Evolutionary conservation across 2,888 invertebrate genomes (phyloP), one percentile per base, ranked within the genome.

Genomic region (Taenaris catops): DNA sequence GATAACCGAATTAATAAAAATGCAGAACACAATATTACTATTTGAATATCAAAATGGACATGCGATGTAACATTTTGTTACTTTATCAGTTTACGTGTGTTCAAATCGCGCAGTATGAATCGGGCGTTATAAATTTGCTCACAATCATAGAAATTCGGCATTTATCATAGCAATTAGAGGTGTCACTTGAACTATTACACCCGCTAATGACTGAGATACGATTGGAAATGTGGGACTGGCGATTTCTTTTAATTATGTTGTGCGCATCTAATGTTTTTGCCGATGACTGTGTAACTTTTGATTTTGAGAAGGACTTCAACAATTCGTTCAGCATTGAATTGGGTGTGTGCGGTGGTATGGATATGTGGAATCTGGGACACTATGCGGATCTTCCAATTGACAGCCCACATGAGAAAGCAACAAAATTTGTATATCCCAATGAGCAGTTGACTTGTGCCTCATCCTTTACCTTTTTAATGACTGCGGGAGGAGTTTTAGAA

Each of bases 261-360:
- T 34, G 39, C 2, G 37, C 52, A 35, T 35, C 48, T 20, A 27
- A 46, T 43, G 61, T 52, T 28, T 34, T 41, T 9, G 42, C 63
- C 46, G 58, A 68, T 9, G 44, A 44, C 23, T 73, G 74, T 46
- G 52, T 63, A 5, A 53, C 50, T 29, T 65, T 63, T 38, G 54
- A 57, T 18, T 72, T 73, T 33, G 66, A 63, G 37, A 51, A 61
- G 8, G 50, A 53, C 3, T 63, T 53, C 12, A 46, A 57, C 1
- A 44, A 44, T 2, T 34, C 47, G 1, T 76, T 76, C 34, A 43
- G 36, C 6, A 48, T 53, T 33, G 38, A 49, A 10, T 21, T 24
- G 8, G 49, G 51, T 1, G 29, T 55, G 1, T 74, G 68, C 34
- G 8, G 6, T 0, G 9, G 26, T 10, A 37, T 35, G 21, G 28